Percentiles rank a stretch among this genome's conserved stretches.
Evolutionary conservation across 2,888 invertebrate genomes (phyloP).

Genomic region (Keiferia lycopersicella): DNA sequence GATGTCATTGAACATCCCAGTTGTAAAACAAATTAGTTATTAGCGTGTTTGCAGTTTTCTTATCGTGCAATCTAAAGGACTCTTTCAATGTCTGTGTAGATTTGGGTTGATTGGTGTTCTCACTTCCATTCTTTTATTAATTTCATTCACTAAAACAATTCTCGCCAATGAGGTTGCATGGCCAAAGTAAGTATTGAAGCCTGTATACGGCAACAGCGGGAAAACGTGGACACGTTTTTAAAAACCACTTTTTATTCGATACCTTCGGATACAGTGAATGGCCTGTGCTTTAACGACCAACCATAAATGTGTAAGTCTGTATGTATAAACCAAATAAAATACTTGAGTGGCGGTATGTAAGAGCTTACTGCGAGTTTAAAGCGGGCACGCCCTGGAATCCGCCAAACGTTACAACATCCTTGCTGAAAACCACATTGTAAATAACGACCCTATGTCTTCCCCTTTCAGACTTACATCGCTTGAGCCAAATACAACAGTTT

Average conservation of each 20-base stretch:
- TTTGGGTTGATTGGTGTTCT: neutral
- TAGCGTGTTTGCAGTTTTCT: slow-evolving; percentile 4
- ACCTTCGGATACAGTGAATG: slow-evolving; percentile 53
- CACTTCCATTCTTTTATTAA: neutral
- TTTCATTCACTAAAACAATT: slow-evolving; percentile 20
- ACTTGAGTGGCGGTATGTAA: slow-evolving; percentile 56
- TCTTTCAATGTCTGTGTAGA: neutral
- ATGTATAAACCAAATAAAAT: slow-evolving; percentile 47
- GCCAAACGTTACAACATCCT: slow-evolving; percentile 54
- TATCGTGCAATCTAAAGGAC: slow-evolving; percentile 2
- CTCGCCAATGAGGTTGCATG: neutral
- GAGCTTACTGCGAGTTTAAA: slow-evolving; percentile 50
- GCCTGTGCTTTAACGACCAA: slow-evolving; percentile 35
- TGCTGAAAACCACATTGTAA: slow-evolving; percentile 41
- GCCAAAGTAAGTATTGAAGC: slow-evolving; percentile 10
- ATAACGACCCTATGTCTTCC: slow-evolving; percentile 53
- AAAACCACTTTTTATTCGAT: slow-evolving; percentile 49
- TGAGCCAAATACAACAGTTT: slow-evolving; percentile 46
- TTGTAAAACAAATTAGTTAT: neutral
- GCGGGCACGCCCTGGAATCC: slow-evolving; percentile 52
- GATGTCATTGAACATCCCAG: neutral
- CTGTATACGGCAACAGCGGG: slow-evolving; percentile 26
- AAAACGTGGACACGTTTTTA: slow-evolving; percentile 29
- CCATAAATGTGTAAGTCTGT: slow-evolving; percentile 16
- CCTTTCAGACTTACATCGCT: slow-evolving; percentile 43